These are phyloP conservation scores for Struthio camelus DNA, from an alignment of 2,113 vertebrate species.

Conservation along the genomic window DNA sequence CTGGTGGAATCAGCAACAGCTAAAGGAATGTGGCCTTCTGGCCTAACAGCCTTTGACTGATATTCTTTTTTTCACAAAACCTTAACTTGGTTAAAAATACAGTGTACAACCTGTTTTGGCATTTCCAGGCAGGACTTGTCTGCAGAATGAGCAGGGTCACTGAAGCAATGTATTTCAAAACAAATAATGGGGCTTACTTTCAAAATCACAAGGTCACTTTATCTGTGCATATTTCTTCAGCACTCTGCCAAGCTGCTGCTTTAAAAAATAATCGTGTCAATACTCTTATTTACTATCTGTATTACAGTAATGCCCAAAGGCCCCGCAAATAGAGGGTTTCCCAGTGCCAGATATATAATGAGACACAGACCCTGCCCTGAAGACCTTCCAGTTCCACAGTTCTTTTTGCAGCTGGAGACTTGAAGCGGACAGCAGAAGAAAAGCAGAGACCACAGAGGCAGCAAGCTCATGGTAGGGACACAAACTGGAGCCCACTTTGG, in stretches of 20 bases:
- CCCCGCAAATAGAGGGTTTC: background rate
- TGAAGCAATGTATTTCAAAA: slow-evolving; percentile 50
- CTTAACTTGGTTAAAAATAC: slow-evolving; percentile 42
- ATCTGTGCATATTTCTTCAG: slow-evolving; percentile 34
- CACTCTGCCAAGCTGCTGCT: background rate
- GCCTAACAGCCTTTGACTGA: slow-evolving; percentile 48
- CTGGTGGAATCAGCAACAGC: slow-evolving; percentile 39
- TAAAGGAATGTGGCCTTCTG: slow-evolving; percentile 63
- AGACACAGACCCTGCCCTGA: background rate
- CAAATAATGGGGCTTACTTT: slow-evolving; percentile 16
- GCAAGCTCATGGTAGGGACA: rapidly evolving
- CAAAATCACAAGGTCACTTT: slow-evolving; percentile 48
- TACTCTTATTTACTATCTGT: background rate
- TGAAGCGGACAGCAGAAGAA: rapidly evolving
- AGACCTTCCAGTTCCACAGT: background rate
- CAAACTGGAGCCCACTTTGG: background rate
- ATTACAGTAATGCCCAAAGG: background rate
- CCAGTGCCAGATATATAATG: background rate
- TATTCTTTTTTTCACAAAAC: slow-evolving; percentile 63
- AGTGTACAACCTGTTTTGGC: slow-evolving; percentile 38
- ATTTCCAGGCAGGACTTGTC: slow-evolving; percentile 39
- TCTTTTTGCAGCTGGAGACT: background rate
- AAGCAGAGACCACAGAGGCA: background rate
- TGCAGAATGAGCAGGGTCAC: slow-evolving; percentile 46
- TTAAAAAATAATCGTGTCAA: background rate